These are phyloP conservation scores for Coronaproctus castanopsis DNA, from an alignment of 2,888 invertebrate genomes.

Conservation along the genomic window DNA sequence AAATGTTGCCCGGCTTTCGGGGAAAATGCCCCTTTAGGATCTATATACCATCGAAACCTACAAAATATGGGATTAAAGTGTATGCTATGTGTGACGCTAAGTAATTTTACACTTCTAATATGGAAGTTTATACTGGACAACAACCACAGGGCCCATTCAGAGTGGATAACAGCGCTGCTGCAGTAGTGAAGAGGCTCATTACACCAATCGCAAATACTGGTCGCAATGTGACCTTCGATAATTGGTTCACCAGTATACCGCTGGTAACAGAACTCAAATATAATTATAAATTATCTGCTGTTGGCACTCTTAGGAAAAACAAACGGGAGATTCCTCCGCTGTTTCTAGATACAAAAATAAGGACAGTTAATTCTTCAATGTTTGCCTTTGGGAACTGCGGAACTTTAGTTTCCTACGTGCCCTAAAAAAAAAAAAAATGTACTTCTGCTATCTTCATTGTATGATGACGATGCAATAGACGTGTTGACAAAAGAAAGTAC, in stretches of 20 bases:
- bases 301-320: slow-evolving; percentile 6
- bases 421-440: background rate
- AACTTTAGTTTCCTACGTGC: background rate
- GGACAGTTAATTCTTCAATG: slow-evolving; percentile 3
- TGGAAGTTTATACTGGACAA: background rate
- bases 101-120: background rate
- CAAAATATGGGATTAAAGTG: background rate
- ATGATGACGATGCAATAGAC: no score
- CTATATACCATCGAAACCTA: background rate
- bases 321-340: slow-evolving; percentile 5
- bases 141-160: background rate
- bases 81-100: background rate
- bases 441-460: background rate
- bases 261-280: no score
- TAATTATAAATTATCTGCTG: no score
- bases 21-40: background rate
- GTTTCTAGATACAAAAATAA: slow-evolving; percentile 6
- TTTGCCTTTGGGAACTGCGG: slow-evolving; percentile 3
- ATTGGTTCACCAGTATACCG: background rate
- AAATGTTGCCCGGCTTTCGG: background rate
- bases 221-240: background rate
- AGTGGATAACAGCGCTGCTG: no score
- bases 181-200: background rate
- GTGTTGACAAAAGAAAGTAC: no score
- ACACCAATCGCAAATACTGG: background rate